Percentiles rank a stretch among this genome's conserved stretches.
Conservation (phyloP, 92 coral and sea anemone genomes). For the Epizoanthus fatuus region DNA sequence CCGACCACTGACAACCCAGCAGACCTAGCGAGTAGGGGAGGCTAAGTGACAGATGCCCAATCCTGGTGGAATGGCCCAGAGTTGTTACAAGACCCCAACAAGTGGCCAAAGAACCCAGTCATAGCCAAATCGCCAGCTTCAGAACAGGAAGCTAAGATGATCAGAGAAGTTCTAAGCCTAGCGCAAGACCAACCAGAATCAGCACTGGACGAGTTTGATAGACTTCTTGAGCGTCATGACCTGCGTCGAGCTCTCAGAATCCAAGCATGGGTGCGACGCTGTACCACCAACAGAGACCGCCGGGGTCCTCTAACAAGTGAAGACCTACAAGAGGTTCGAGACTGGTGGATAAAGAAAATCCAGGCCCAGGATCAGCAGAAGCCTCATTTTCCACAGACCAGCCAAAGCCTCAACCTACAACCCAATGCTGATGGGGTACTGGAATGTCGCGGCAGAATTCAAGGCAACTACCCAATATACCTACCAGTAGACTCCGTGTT, state of each 20-base stretch:
- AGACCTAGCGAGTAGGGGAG: conserved; percentile 65
- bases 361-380: conserved; percentile 47
- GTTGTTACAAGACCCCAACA: conserved; percentile 46
- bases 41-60: conserved; percentile 14
- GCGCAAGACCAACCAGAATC: conserved; percentile 32
- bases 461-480: conserved; percentile 56
- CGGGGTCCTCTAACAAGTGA: conserved; percentile 61
- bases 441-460: conserved; percentile 67
- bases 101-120: conserved; percentile 59
- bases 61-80: conserved; percentile 59
- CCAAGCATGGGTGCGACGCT: conserved; percentile 67
- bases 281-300: conserved; percentile 52
- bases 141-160: conserved; percentile 53
- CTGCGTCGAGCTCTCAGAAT: conserved; percentile 64
- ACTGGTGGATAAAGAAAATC: conserved; percentile 57
- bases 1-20: conserved; percentile 71
- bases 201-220: conserved; percentile 30
- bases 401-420: conserved; percentile 45
- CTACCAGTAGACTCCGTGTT: conserved; percentile 50
- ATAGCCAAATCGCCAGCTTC: conserved; percentile 28
- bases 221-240: conserved; percentile 50
- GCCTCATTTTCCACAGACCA: conserved; percentile 56
- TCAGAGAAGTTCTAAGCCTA: conserved; percentile 43
- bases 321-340: conserved; percentile 40
- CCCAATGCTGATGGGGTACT: conserved; percentile 48